A percentile compares a stretch with the other conserved stretches of the same genome.
These are phyloP conservation scores for Harpegnathos saltator DNA, from an alignment of 1,140 invertebrate genomes.

Conservation along the genomic window DNA sequence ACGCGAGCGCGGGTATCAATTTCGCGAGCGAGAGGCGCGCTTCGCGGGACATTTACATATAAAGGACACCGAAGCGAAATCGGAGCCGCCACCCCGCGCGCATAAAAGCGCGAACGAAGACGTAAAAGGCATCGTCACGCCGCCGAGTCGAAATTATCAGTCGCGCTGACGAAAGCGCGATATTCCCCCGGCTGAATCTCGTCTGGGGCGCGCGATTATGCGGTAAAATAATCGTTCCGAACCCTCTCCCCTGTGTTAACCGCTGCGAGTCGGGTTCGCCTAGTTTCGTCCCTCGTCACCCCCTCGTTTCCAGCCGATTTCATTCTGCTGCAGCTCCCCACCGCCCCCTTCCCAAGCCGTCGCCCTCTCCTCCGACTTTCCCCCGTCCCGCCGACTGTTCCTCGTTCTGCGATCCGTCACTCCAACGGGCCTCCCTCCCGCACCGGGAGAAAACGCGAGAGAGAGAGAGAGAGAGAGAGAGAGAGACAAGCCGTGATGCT, in stretches of 20 bases:
- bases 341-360: no score
- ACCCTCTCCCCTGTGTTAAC: constrained; percentile 6
- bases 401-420: constrained; percentile 63
- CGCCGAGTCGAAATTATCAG: constrained; percentile 36
- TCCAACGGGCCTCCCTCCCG: constrained; percentile 52
- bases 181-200: constrained; percentile 4
- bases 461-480: no score
- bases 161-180: constrained; percentile 42
- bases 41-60: constrained; percentile 17
- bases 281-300: constrained; percentile 38
- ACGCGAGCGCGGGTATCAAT: not conserved
- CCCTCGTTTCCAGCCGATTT: constrained; percentile 54
- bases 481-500: constrained; percentile 64
- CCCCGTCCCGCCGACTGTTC: not conserved
- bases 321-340: constrained; percentile 37
- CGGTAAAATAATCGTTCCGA: constrained; percentile 54
- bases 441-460: constrained; percentile 55
- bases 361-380: no score
- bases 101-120: constrained; percentile 20
- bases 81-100: not conserved
- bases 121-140: constrained; percentile 16
- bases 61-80: constrained; percentile 11
- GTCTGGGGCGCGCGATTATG: constrained; percentile 45
- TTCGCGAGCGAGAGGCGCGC: no score
- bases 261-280: not conserved